These are phyloP conservation scores for Drosophila lacertosa DNA, from an alignment of 1,140 invertebrate genomes.

Conservation along the genomic window DNA sequence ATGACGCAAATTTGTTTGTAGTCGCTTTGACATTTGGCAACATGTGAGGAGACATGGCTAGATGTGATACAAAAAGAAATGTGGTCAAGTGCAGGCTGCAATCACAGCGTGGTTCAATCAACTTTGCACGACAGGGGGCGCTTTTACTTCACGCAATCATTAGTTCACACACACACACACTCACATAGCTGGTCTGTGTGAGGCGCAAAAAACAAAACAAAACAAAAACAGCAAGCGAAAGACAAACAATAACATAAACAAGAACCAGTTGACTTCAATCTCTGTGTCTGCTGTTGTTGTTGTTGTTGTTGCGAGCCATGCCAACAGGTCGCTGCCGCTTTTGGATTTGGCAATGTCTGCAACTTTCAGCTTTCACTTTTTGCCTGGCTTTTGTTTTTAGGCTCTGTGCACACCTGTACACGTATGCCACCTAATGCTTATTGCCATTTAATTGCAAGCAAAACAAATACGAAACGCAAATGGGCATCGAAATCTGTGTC, in stretches of 20 bases:
- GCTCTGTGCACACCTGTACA: slow-evolving; percentile 24
- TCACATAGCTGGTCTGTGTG: not conserved
- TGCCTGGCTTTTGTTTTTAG: slow-evolving; percentile 67
- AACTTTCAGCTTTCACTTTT: slow-evolving; percentile 79
- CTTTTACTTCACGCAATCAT: slow-evolving; percentile 48
- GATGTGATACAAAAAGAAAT: not conserved
- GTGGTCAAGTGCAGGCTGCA: slow-evolving; percentile 36
- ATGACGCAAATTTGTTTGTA: slow-evolving; percentile 49
- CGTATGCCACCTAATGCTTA: slow-evolving; percentile 57
- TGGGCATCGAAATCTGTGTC: slow-evolving; percentile 26
- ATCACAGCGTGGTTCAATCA: slow-evolving; percentile 26
- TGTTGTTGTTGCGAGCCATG: slow-evolving; percentile 33
- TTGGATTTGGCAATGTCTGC: slow-evolving; percentile 59
- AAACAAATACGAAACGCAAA: slow-evolving; percentile 7
- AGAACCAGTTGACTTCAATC: slow-evolving; percentile 45
- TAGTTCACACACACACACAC: slow-evolving; percentile 10
- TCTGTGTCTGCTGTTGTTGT: slow-evolving; percentile 4
- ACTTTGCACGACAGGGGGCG: slow-evolving; percentile 28
- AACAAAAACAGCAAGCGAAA: slow-evolving; percentile 19
- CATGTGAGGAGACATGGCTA: not conserved
- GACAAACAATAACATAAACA: slow-evolving; percentile 42
- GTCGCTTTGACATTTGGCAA: no score
- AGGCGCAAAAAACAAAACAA: slow-evolving; percentile 18
- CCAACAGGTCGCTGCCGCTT: slow-evolving; percentile 64
- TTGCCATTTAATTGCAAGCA: slow-evolving; percentile 62